Conservation (phyloP, 2,888 invertebrate species). For the Gortyna flavago region DNA sequence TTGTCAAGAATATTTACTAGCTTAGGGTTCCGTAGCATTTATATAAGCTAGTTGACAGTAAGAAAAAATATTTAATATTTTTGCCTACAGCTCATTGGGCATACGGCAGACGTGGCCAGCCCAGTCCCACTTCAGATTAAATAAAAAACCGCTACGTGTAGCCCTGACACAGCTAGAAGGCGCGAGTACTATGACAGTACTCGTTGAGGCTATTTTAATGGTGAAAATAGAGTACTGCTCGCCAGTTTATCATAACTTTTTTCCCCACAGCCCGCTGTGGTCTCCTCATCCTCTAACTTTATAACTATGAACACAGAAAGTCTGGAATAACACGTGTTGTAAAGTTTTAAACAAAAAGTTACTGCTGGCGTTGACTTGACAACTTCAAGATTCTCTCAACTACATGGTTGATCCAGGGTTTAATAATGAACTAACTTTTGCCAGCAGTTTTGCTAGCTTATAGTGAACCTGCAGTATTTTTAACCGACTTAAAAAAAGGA, state of each 20-base stretch:
- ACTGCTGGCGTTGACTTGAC: neutral
- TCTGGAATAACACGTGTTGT: conserved; percentile 24
- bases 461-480: neutral
- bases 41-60: neutral
- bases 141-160: neutral
- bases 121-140: neutral
- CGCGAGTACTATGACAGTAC: neutral
- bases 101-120: too few species aligned
- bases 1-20: conserved; percentile 36
- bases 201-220: neutral
- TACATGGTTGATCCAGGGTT: neutral
- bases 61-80: too few species aligned
- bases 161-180: neutral
- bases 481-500: neutral
- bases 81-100: too few species aligned
- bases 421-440: conserved; percentile 6
- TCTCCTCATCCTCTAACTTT: conserved; percentile 13
- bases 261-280: neutral
- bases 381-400: conserved; percentile 4
- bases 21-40: conserved; percentile 14
- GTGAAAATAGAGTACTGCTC: neutral
- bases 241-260: conserved; percentile 8
- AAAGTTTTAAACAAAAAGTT: conserved; percentile 15
- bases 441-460: neutral
- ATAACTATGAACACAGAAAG: conserved; percentile 17